A percentile compares a stretch with the other conserved stretches of the same genome.
Conservation (phyloP, 1,140 invertebrate species). For the Drosophila lacteicornis region DNA sequence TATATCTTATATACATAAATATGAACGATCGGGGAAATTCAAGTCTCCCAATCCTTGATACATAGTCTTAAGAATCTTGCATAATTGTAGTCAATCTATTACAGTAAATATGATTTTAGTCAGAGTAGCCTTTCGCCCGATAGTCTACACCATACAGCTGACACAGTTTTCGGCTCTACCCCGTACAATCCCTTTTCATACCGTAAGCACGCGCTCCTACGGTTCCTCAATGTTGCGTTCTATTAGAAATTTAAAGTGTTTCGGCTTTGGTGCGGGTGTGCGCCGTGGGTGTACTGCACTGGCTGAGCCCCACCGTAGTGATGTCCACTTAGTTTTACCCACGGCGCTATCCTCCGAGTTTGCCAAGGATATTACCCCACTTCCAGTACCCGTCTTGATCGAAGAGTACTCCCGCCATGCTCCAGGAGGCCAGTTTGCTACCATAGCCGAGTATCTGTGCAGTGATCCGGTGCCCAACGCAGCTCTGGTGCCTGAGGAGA, state of each 20-base stretch:
- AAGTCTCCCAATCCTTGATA: no score
- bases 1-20: no score
- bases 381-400: slow-evolving; percentile 39
- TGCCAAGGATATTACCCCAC: slow-evolving; percentile 6
- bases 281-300: background rate
- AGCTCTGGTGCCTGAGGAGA: slow-evolving; percentile 17
- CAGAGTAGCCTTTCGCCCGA: slow-evolving; percentile 2
- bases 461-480: slow-evolving; percentile 2
- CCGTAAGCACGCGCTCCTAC: background rate
- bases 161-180: background rate
- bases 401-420: slow-evolving; percentile 11
- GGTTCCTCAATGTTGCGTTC: slow-evolving; percentile 26
- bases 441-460: slow-evolving; percentile 7
- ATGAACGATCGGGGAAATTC: no score
- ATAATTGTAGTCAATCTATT: background rate
- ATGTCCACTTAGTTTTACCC: slow-evolving; percentile 31
- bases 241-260: slow-evolving; percentile 52
- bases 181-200: background rate
- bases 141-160: background rate
- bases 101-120: background rate
- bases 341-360: slow-evolving; percentile 25
- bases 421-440: slow-evolving; percentile 10
- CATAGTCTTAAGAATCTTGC: background rate
- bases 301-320: background rate
- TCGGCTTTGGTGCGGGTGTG: background rate